Evolutionary conservation across 1,140 invertebrate genomes (phyloP).

Genomic region (Sminthurinus signatus): DNA sequence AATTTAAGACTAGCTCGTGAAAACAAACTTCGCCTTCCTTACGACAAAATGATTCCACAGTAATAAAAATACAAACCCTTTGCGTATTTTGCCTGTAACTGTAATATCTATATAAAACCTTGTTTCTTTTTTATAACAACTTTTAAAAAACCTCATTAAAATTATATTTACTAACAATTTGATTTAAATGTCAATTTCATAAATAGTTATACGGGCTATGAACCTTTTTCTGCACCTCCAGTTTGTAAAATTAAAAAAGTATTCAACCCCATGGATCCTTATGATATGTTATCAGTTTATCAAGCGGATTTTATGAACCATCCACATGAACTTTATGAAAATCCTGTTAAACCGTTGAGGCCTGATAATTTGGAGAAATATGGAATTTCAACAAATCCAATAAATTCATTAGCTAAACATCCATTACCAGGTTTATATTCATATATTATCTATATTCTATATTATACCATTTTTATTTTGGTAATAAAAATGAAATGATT

Average conservation of each 20-base stretch:
- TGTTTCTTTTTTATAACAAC: neutral
- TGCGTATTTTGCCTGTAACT: slow-evolving; percentile 21
- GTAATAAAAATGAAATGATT: neutral
- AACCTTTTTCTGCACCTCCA: slow-evolving; percentile 25
- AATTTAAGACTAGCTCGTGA: slow-evolving; percentile 26
- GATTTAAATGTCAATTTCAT: too few species aligned
- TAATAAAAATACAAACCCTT: neutral
- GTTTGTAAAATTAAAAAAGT: slow-evolving; percentile 38
- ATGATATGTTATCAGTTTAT: slow-evolving; percentile 30
- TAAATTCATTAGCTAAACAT: slow-evolving; percentile 19
- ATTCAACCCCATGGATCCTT: slow-evolving; percentile 23
- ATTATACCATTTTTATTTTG: neutral
- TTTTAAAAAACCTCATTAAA: neutral
- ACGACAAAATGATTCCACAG: slow-evolving; percentile 34
- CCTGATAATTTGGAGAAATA: slow-evolving; percentile 22
- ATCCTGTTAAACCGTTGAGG: slow-evolving; percentile 11
- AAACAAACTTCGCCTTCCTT: slow-evolving; percentile 33
- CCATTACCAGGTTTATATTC: slow-evolving; percentile 14
- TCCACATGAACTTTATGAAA: slow-evolving; percentile 23
- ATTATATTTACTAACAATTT: neutral
- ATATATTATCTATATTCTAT: neutral
- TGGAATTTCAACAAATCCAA: slow-evolving; percentile 31
- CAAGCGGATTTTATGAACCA: slow-evolving; percentile 28
- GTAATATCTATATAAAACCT: neutral
- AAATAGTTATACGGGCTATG: slow-evolving; percentile 21